phyloP scores from a whole-genome alignment of 2,797 vertebrate genomes.

The Sandelia bainsii region DNA sequence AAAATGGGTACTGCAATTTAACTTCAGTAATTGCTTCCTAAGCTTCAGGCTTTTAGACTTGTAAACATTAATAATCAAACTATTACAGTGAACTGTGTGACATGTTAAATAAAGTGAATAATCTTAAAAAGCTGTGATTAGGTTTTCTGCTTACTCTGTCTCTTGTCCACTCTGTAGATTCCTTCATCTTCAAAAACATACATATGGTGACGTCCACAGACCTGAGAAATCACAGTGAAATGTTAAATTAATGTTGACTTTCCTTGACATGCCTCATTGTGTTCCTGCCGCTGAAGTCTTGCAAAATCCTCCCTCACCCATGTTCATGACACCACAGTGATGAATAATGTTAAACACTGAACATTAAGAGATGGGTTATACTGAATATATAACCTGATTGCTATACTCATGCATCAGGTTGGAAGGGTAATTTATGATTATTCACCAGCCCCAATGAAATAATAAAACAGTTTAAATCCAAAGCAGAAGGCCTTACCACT shows the following conservation, averaged over 20 bases:
- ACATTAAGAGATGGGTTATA: neutral
- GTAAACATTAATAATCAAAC: too few species aligned
- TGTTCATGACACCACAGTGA: neutral
- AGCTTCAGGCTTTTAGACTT: too few species aligned
- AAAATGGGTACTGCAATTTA: neutral
- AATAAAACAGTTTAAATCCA: neutral
- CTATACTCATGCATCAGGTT: neutral
- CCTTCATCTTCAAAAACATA: constrained; percentile 89
- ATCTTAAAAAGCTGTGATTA: neutral
- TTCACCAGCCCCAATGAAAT: neutral
- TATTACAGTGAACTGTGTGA: too few species aligned
- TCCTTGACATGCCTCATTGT: neutral
- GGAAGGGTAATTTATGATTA: neutral
- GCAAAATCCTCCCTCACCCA: neutral
- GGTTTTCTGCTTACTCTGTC: constrained; percentile 81
- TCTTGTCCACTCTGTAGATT: constrained; percentile 87
- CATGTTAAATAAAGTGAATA: too few species aligned
- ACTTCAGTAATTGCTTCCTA: neutral
- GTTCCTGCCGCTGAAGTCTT: neutral
- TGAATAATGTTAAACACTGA: neutral
- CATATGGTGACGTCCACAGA: constrained; percentile 84
- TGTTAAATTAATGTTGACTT: neutral
- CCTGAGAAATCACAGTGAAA: constrained; percentile 71
- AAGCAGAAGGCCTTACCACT: constrained; percentile 74
- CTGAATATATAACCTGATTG: accelerated